Evolutionary conservation across 2,888 invertebrate genomes (phyloP).

Genomic region (Heliconius charithonia): DNA sequence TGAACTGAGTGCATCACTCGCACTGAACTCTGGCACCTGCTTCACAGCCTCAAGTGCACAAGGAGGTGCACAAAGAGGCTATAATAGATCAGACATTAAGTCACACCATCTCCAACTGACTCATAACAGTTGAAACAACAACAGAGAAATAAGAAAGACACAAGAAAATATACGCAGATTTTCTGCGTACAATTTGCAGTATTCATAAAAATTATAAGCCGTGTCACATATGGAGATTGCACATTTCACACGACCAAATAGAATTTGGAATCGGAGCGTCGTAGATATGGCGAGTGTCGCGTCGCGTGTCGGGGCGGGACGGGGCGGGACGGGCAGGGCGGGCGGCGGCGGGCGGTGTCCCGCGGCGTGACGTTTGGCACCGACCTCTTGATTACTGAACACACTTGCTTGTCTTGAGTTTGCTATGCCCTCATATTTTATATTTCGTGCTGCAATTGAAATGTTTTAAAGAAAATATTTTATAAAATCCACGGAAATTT

Average conservation of each 20-base stretch:
- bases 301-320: background rate
- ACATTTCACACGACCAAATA: slow-evolving; percentile 21
- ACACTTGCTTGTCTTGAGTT: slow-evolving; percentile 20
- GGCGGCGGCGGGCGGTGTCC: slow-evolving; percentile 3
- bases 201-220: slow-evolving; percentile 29
- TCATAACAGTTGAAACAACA: background rate
- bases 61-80: too few species aligned
- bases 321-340: background rate
- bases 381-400: slow-evolving; percentile 29
- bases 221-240: slow-evolving; percentile 26
- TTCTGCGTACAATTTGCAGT: background rate
- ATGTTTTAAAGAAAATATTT: slow-evolving; percentile 15
- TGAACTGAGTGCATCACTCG: too few species aligned
- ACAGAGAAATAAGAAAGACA: background rate
- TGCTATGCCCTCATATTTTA: slow-evolving; percentile 17
- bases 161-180: background rate
- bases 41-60: too few species aligned
- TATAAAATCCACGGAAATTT: slow-evolving; percentile 12
- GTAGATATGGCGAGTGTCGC: slow-evolving; percentile 22
- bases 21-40: too few species aligned
- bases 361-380: slow-evolving; percentile 32
- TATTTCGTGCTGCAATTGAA: slow-evolving; percentile 18
- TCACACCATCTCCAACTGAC: background rate
- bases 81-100: too few species aligned
- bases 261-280: slow-evolving; percentile 31